These are phyloP conservation scores for Tridacna gigas DNA, from an alignment of 2,888 invertebrate genomes.

Conservation along the genomic window DNA sequence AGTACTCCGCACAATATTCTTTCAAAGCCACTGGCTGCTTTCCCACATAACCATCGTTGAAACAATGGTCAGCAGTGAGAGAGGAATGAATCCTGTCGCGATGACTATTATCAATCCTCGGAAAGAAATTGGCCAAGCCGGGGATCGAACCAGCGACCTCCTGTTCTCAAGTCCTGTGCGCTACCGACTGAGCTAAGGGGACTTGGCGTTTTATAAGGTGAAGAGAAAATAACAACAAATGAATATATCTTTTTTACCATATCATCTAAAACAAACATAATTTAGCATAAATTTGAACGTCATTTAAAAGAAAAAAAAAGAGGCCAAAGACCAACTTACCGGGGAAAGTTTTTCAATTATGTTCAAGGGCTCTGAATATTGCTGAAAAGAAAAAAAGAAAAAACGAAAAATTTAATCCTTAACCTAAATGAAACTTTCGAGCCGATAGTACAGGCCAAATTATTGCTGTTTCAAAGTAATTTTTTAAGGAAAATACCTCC, in stretches of 20 bases:
- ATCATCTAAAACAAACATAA: too few species aligned
- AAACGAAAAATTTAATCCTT: too few species aligned
- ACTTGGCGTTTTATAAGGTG: neutral
- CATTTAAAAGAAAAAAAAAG: too few species aligned
- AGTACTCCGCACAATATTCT: neutral
- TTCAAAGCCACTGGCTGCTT: neutral
- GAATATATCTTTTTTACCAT: too few species aligned
- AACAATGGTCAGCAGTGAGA: neutral
- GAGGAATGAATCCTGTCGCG: neutral
- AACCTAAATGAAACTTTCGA: too few species aligned
- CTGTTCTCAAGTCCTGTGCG: neutral
- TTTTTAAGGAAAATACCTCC: too few species aligned
- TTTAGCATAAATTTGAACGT: too few species aligned
- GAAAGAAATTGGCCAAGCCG: neutral
- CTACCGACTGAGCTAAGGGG: neutral
- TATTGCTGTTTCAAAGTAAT: too few species aligned
- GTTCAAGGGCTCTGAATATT: neutral
- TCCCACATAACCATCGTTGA: neutral
- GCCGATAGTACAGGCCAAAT: too few species aligned
- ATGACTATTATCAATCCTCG: neutral
- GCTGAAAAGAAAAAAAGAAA: neutral
- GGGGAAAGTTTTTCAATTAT: too few species aligned
- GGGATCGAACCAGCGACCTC: neutral
- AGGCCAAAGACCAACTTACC: too few species aligned
- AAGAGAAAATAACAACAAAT: too few species aligned